Evolutionary conservation across 2,888 invertebrate genomes (phyloP), one percentile per base, ranked within the genome.

Genomic region (Acanthococcus lagerstroemiae): DNA sequence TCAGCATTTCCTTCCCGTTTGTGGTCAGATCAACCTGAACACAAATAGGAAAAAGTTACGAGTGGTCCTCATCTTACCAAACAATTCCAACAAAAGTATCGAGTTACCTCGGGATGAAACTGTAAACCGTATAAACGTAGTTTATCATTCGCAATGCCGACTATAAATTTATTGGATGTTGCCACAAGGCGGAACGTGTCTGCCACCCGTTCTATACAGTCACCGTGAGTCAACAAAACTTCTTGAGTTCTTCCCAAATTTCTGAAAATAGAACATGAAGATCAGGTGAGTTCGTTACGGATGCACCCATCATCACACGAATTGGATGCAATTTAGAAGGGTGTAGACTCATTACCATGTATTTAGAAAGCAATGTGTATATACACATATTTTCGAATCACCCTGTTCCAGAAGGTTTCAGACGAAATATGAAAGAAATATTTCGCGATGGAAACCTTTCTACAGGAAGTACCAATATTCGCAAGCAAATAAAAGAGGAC

Each of bases 31-130:
- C 96, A 71, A 99, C 91, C 82, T 88, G 78, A 21, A 30, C 25
- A 58, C 21, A 45, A 48, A 37, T 21, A 48, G 6, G 9, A 3
- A 57, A n/a, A n/a, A n/a, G n/a, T n/a, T n/a, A n/a, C n/a, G n/a
- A 50, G 15, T 22, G 22, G 15, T 50, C 25, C 22, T 5, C 0
- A 22, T 5, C 25, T 17, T 4, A 22, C 7, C 2, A 50, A n/a
- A 50, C 9, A n/a, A n/a, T n/a, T 9, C 48, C 21, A 22, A 50
- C 3, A 1, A n/a, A n/a, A n/a, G n/a, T n/a, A n/a, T n/a, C n/a
- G n/a, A n/a, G n/a, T n/a, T 19, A 87, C 93, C 81, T 99, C 97
- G 0, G 97, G 99, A 78, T 99, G 99, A 78, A 99, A 99, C 80
- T 99, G 99, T 69, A 99, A 89, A 26, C 97, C 99, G 75, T 94